phyloP scores from a whole-genome alignment of 2,888 invertebrate genomes.

The Anthophora plumipes region DNA sequence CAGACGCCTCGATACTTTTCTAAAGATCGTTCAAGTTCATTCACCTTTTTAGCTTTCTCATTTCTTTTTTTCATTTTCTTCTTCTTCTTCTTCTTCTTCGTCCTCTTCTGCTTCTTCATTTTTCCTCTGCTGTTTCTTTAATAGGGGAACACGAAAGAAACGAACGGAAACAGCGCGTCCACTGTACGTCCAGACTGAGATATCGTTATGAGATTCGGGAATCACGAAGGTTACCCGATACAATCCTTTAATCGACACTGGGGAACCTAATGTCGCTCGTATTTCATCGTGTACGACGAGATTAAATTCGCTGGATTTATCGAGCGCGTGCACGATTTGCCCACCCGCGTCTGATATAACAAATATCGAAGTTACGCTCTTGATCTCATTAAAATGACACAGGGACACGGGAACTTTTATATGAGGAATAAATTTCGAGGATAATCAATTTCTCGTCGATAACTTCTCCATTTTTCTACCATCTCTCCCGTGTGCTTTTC shows the following conservation, averaged over 20 bases:
- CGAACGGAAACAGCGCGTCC: constrained; percentile 37
- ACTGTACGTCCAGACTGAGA: constrained; percentile 38
- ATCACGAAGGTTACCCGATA: constrained; percentile 46
- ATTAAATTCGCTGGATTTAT: constrained; percentile 36
- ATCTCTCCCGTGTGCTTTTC: constrained; percentile 1
- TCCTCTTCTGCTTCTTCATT: background rate
- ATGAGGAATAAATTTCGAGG: background rate
- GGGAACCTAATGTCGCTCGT: constrained; percentile 30
- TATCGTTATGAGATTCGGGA: constrained; percentile 52
- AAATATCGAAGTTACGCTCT: constrained; percentile 13
- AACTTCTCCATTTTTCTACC: constrained; percentile 25
- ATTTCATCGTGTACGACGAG: constrained; percentile 26
- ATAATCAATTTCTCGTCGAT: constrained; percentile 18
- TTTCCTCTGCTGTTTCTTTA: background rate
- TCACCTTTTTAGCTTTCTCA: background rate
- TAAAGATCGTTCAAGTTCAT: constrained; percentile 9
- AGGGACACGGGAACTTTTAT: background rate
- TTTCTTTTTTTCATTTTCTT: background rate
- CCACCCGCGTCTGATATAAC: background rate
- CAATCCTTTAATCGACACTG: constrained; percentile 39
- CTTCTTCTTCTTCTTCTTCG: background rate
- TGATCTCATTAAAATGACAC: constrained; percentile 15
- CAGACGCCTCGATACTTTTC: constrained; percentile 25
- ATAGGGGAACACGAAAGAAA: constrained; percentile 25
- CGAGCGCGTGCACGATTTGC: background rate